Evolutionary conservation across 92 coral and sea anemone genomes (phyloP).

Genomic region (Parazoanthus darwini): DNA sequence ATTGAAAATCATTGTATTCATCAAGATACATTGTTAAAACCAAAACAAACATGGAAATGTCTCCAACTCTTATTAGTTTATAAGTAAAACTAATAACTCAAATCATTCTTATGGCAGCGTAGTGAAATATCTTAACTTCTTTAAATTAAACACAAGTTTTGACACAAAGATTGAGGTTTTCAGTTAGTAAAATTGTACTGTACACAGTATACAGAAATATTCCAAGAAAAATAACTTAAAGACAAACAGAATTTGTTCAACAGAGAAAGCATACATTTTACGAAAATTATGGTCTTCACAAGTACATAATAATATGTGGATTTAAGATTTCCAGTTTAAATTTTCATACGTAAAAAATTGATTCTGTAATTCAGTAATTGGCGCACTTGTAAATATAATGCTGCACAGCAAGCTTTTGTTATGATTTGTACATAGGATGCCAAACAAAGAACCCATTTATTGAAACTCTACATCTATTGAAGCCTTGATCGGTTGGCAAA

Average conservation of each 20-base stretch:
- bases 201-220: background rate
- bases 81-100: background rate
- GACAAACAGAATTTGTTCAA: background rate
- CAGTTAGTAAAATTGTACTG: background rate
- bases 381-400: background rate
- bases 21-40: background rate
- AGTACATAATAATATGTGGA: background rate
- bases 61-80: background rate
- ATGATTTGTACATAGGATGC: background rate
- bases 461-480: slow-evolving; percentile 32
- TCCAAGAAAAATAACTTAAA: too few species aligned
- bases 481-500: slow-evolving; percentile 11
- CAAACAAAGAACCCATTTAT: slow-evolving; percentile 25
- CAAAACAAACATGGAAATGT: background rate
- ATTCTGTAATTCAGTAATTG: background rate
- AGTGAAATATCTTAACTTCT: background rate
- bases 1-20: background rate
- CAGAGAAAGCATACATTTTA: background rate
- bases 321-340: background rate
- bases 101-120: background rate
- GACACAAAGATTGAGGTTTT: background rate
- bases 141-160: background rate
- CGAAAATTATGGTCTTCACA: background rate
- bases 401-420: slow-evolving; percentile 17
- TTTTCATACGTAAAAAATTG: background rate